These are phyloP conservation scores for Tetragonula carbonaria DNA, from an alignment of 2,888 invertebrate genomes.

Conservation along the genomic window DNA sequence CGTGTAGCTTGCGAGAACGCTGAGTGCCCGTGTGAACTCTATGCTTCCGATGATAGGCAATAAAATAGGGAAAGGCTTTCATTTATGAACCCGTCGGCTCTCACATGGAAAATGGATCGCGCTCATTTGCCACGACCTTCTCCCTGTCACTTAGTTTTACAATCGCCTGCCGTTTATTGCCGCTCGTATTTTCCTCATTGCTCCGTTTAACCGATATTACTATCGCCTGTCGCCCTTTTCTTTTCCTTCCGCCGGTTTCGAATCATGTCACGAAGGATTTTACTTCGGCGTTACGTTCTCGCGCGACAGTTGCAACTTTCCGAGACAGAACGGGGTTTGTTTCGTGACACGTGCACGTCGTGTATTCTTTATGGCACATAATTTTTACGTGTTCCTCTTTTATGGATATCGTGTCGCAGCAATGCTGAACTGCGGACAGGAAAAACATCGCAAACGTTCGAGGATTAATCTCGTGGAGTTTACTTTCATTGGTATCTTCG, in stretches of 20 bases:
- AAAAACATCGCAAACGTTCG: background rate
- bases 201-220: constrained; percentile 10
- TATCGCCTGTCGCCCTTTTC: background rate
- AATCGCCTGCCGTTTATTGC: constrained; percentile 37
- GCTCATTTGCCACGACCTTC: constrained; percentile 20
- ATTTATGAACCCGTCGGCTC: constrained; percentile 36
- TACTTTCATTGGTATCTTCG: background rate
- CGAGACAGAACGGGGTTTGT: background rate
- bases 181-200: constrained; percentile 29
- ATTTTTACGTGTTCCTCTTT: background rate
- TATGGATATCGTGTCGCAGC: background rate
- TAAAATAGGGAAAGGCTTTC: constrained; percentile 33
- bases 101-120: constrained; percentile 40
- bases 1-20: background rate
- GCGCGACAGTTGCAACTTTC: background rate
- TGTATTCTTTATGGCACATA: background rate
- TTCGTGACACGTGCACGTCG: background rate
- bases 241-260: background rate
- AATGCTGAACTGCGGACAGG: background rate
- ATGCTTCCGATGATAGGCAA: constrained; percentile 19
- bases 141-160: constrained; percentile 38
- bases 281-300: background rate
- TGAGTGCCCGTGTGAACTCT: background rate
- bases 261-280: background rate
- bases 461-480: background rate